These are phyloP conservation scores for Cheilosia scutellata DNA, from an alignment of 2,888 invertebrate genomes.

Conservation along the genomic window DNA sequence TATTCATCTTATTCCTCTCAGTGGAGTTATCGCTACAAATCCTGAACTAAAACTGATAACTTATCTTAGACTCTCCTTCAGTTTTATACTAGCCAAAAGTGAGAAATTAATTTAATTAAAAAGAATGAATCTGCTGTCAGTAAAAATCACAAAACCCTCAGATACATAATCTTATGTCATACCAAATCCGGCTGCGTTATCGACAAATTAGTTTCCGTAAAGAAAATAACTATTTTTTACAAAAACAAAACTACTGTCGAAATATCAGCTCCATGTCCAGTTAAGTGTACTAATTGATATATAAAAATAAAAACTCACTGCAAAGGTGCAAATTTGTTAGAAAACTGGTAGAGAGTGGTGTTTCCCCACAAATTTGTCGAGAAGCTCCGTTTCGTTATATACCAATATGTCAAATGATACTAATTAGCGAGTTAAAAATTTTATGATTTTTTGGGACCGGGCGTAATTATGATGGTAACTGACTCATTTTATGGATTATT, in stretches of 20 bases:
- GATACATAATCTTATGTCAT: conserved; percentile 30
- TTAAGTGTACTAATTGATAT: conserved; percentile 64
- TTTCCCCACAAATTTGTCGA: conserved; percentile 38
- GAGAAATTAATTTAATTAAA: conserved; percentile 44
- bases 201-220: conserved; percentile 22
- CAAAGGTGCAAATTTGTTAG: conserved; percentile 62
- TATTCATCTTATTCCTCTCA: conserved; percentile 78
- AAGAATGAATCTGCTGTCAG: conserved; percentile 36
- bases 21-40: conserved; percentile 34
- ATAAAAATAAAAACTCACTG: conserved; percentile 22
- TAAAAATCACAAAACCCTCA: conserved; percentile 33
- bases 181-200: conserved; percentile 42
- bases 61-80: conserved; percentile 18
- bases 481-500: conserved; percentile 10
- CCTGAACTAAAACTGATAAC: conserved; percentile 62
- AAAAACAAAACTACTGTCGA: conserved; percentile 35
- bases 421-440: conserved; percentile 45
- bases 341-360: conserved; percentile 23
- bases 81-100: conserved; percentile 58
- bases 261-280: conserved; percentile 26
- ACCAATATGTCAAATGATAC: conserved; percentile 55
- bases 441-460: neutral
- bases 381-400: conserved; percentile 19
- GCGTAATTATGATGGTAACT: conserved; percentile 22
- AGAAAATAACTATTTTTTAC: conserved; percentile 20